Base-by-base conservation (phyloP, 2,113 vertebrate genomes). In the Amblyopsis rosae region DNA sequence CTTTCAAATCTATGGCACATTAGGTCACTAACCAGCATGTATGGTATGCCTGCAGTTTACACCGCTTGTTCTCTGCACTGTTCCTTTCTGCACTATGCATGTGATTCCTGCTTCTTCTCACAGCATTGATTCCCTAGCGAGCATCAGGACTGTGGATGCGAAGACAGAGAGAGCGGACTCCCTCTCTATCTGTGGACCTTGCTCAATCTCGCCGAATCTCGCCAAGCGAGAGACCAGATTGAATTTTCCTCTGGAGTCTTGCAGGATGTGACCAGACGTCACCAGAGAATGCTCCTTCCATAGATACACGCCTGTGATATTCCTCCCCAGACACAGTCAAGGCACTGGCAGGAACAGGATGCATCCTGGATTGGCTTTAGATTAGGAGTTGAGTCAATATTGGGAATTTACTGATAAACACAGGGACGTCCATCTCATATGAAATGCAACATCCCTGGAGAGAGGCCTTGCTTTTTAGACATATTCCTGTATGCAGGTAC, bases 131-230 rank as follows among this genome's bases (percentile, higher is more conserved):
- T 80, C 80, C 66, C 75, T 57, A 47, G 16, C 49, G 9, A 63
- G 76, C 70, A 60, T 57, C 33, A 69, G 45, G 46, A 73, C 82
- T 68, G 60, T 70, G 69, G 73, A 76, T 68, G 77, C 70, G 75
- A 75, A 86, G 82, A 80, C 65, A 55, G 16, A 65, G 13, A 53
- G 33, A 70, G 59, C 35, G 5, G 66, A 75, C 72, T 65, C 51
- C 57, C 77, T 79, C 73, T 41, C 77, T 72, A 72, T 85, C 87
- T 73, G 79, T 56, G 83, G 79, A 71, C 75, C 82, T 75, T 73
- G 62, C 67, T 81, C 75, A 83, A 90, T 91, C 84, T 90, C 73
- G 61, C 68, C 70, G 84, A 85, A 89, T 89, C 85, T 88, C 67
- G 76, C 48, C 50, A 65, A 80, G 84, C 83, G 70, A 77, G 82